phyloP scores from a whole-genome alignment of 2,888 invertebrate species.

The Sialis lutaria region DNA sequence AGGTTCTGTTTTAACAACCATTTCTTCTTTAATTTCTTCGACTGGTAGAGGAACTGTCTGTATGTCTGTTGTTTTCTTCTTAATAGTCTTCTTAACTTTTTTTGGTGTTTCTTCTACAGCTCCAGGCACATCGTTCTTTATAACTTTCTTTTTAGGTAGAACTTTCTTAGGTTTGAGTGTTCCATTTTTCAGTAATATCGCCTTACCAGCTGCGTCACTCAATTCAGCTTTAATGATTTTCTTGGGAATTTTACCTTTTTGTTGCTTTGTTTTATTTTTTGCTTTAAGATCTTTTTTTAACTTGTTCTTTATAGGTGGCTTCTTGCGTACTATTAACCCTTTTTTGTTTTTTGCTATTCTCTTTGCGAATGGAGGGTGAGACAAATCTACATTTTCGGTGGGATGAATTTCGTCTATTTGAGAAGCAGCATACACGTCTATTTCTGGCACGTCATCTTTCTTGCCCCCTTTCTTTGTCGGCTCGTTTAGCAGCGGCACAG shows the following conservation, averaged over 20 bases:
- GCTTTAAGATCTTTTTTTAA: slow-evolving; percentile 18
- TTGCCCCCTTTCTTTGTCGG: background rate
- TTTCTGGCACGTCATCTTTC: slow-evolving; percentile 8
- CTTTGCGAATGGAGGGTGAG: background rate
- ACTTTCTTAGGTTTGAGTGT: background rate
- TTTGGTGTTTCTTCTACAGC: slow-evolving; percentile 7
- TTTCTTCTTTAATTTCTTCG: background rate
- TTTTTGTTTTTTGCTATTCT: slow-evolving; percentile 12
- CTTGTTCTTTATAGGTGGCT: slow-evolving; percentile 10
- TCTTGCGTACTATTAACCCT: slow-evolving; percentile 12
- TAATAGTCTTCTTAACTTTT: slow-evolving; percentile 9
- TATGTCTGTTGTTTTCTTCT: slow-evolving; percentile 12
- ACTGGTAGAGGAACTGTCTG: slow-evolving; percentile 1
- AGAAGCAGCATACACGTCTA: slow-evolving; percentile 9
- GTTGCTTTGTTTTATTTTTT: slow-evolving; percentile 13
- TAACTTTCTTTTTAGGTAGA: background rate
- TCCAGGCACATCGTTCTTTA: background rate
- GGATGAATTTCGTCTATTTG: background rate
- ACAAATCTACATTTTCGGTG: background rate
- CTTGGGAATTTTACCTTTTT: slow-evolving; percentile 16
- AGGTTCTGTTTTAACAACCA: background rate
- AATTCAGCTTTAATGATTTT: slow-evolving; percentile 16
- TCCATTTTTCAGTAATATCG: slow-evolving; percentile 20
- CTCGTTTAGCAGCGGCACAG: slow-evolving; percentile 12
- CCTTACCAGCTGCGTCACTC: slow-evolving; percentile 16